phyloP scores from a whole-genome alignment of 2,113 vertebrate genomes.

The Hemichromis elongatus region DNA sequence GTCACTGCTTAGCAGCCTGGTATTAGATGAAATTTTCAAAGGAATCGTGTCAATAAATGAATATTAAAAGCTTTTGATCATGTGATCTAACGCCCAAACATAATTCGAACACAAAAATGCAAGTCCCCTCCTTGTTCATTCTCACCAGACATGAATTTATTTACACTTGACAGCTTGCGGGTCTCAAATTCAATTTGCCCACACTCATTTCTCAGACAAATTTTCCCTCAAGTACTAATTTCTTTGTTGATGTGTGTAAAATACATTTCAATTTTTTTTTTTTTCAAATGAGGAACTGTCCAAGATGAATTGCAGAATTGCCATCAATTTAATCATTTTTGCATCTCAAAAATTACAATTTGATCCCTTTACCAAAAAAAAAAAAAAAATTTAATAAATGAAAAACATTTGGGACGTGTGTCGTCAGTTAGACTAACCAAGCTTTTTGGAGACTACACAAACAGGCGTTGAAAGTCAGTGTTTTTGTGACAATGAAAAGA shows the following conservation, averaged over 20 bases:
- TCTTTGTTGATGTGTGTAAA: constrained; percentile 1
- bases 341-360: background rate
- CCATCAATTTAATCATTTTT: background rate
- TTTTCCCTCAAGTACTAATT: constrained; percentile 24
- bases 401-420: background rate
- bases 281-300: background rate
- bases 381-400: background rate
- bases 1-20: background rate
- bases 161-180: constrained; percentile 54
- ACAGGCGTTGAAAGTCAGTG: background rate
- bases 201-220: constrained; percentile 18
- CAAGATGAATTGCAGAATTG: background rate
- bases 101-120: constrained; percentile 15
- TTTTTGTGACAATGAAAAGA: background rate
- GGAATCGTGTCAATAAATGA: background rate
- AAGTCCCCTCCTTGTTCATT: constrained; percentile 5
- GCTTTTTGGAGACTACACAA: background rate
- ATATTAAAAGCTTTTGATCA: constrained; percentile 17
- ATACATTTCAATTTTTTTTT: background rate
- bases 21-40: background rate
- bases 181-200: constrained; percentile 33
- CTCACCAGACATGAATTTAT: constrained; percentile 37
- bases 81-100: background rate
- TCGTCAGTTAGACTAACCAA: background rate
- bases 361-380: background rate